Base-by-base conservation (phyloP, 2,113 vertebrate species). In the Scalopus aquaticus region DNA sequence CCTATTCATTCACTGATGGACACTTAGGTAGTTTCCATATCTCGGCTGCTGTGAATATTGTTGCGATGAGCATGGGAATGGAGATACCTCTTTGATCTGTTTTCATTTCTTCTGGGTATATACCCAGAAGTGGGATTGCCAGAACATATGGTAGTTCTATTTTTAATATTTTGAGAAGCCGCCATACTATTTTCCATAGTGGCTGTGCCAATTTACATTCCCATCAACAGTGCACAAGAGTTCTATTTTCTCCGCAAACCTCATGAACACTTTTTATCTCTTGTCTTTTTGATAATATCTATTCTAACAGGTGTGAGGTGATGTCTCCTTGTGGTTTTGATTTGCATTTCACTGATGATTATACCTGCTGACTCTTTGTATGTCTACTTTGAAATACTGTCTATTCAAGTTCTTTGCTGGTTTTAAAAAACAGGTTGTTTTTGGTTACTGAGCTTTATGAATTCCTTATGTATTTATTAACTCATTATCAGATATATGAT, bases 281-380 rank as follows among this genome's bases (percentile, higher is more conserved):
- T 81, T 62, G 4, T 80, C 77, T 91, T 81, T 46, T 90, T 58
- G 24, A 49, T 62, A 39, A 37, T 22, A 81, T 26, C 39, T 28
- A 49, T 30, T n/a, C 51, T 49, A 70, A 60, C 65, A 89, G 77
- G 51, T 84, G 39, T 84, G 46, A 92, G 49, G 44, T 28, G 35
- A 84, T 84, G 42, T 35, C 9, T 76, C 69, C n/a, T 15, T 65
- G 37, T 44, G 37, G 60, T 26, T 91, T 83, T 16, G 11, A 76
- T 84, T 92, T 92, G 69, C 58, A 84, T 84, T 92, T 84, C 58
- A 35, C 46, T 84, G 58, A 44, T 76, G 80, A 54, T 44, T 28
- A 32, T 26, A 26, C 44, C 44, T 76, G 30, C 10, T 56, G 20
- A 28, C 4, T 44, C 76, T 76, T 76, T 35, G 46, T 42, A 54